Evolutionary conservation across 2,888 invertebrate species (phyloP).

Genomic region (Cetonia aurata): DNA sequence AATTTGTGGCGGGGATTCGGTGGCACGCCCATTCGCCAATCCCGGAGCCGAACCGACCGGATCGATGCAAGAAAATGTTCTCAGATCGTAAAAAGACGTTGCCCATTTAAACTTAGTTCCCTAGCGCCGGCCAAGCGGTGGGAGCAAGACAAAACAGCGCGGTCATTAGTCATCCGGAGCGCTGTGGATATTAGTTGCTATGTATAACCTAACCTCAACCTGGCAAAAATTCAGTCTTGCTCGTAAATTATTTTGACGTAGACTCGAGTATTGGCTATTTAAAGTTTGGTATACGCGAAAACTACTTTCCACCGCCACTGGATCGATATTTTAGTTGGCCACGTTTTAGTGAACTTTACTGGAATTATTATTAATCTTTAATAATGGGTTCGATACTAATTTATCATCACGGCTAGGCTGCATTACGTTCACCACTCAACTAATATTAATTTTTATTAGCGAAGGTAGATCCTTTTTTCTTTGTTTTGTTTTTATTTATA

Average conservation of each 20-base stretch:
- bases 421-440: neutral
- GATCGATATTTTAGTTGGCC: constrained; percentile 57
- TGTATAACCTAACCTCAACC: constrained; percentile 65
- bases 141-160: constrained; percentile 59
- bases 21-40: constrained; percentile 66
- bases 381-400: constrained; percentile 45
- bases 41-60: constrained; percentile 50
- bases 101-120: constrained; percentile 62
- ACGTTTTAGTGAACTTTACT: constrained; percentile 46
- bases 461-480: neutral
- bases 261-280: constrained; percentile 62
- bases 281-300: constrained; percentile 56
- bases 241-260: constrained; percentile 67
- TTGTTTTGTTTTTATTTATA: too few species aligned
- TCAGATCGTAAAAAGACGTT: constrained; percentile 68
- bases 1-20: constrained; percentile 56
- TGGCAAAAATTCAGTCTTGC: constrained; percentile 65
- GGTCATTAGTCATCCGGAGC: constrained; percentile 67
- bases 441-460: constrained; percentile 30
- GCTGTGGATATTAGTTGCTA: constrained; percentile 66
- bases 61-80: constrained; percentile 68
- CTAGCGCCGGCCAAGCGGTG: constrained; percentile 37
- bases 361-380: constrained; percentile 50
- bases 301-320: constrained; percentile 57
- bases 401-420: constrained; percentile 20